phyloP scores from a whole-genome alignment of 2,113 vertebrate genomes.

The Halcyon malimbica region DNA sequence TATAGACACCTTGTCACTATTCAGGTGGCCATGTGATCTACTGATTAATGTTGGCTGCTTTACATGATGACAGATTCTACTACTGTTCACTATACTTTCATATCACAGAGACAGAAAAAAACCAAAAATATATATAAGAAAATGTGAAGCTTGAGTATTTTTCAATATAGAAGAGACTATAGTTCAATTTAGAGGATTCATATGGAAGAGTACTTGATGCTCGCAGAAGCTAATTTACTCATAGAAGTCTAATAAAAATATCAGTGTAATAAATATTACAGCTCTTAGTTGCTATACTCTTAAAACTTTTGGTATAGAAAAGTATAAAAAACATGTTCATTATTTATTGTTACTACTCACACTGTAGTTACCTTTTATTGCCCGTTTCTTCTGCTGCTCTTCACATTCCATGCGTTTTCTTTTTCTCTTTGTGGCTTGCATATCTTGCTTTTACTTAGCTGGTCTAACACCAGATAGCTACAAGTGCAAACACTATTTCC shows the following conservation, averaged over 20 bases:
- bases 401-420: not conserved
- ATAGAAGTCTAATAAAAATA: not conserved
- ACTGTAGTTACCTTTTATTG: not conserved
- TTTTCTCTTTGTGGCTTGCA: not conserved
- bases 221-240: not conserved
- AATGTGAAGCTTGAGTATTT: not conserved
- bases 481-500: not conserved
- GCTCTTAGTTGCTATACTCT: not conserved
- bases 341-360: not conserved
- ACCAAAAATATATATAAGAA: not conserved
- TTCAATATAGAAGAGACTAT: not conserved
- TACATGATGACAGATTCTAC: not conserved
- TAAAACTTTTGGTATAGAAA: not conserved
- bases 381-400: not conserved
- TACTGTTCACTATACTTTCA: not conserved
- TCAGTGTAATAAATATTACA: not conserved
- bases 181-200: not conserved
- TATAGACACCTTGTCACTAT: constrained; percentile 29
- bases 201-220: not conserved
- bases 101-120: not conserved
- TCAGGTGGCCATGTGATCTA: not conserved
- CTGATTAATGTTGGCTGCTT: constrained; percentile 14
- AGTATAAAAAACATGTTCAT: not conserved
- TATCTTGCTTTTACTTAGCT: not conserved
- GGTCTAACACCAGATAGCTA: not conserved